Percentiles rank a stretch among this genome's conserved stretches.
phyloP scores from a whole-genome alignment of 2,113 vertebrate species.

The Galeopterus variegatus region DNA sequence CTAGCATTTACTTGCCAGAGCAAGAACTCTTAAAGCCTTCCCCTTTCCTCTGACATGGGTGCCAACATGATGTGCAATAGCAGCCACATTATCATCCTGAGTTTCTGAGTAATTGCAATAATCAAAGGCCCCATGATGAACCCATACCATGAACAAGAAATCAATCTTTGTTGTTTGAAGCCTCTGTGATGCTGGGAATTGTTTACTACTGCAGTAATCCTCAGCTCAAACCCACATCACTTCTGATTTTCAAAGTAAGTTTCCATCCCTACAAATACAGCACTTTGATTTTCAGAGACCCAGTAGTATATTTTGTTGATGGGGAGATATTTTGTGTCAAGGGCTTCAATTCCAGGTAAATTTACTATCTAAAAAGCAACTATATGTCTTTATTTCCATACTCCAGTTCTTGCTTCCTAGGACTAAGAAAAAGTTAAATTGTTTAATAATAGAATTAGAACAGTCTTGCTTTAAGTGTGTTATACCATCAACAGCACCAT shows the following conservation, averaged over 20 bases:
- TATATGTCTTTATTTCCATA: neutral
- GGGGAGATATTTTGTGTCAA: neutral
- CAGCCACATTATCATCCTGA: neutral
- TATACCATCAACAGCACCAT: neutral
- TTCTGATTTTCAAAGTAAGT: neutral
- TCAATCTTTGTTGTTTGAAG: neutral
- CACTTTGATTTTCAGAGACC: neutral
- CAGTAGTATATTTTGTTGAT: neutral
- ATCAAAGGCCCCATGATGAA: neutral
- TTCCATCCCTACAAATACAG: neutral
- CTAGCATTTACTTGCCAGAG: neutral
- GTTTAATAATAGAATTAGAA: neutral
- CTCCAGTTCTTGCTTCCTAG: neutral
- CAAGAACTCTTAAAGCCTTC: neutral
- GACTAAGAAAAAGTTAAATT: neutral
- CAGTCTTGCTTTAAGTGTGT: neutral
- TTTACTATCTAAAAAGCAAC: neutral
- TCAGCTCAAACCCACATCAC: neutral
- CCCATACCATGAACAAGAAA: neutral
- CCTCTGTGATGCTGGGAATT: neutral
- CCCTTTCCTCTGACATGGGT: neutral
- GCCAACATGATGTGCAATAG: fast-evolving
- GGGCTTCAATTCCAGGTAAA: conserved; percentile 3
- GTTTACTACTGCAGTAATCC: neutral
- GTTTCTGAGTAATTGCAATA: neutral